Evolutionary conservation across 2,797 vertebrate species (phyloP), one percentile per base, ranked within the genome.

Genomic region (Sparidentex hasta): DNA sequence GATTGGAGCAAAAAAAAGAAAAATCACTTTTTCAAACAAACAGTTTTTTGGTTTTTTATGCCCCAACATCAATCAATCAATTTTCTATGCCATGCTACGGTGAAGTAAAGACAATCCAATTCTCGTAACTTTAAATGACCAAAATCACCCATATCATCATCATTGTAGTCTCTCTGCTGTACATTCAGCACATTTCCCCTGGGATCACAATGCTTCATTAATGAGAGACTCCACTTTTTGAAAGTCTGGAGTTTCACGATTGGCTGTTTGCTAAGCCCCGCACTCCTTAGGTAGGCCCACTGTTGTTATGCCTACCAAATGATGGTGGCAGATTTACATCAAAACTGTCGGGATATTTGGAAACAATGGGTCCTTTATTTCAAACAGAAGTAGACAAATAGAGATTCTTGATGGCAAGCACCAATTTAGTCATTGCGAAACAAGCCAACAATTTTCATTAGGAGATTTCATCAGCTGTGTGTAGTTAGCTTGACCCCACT

Each of bases 91-190:
- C 88, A 90, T 78, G 72, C 69, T 87, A 80, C 65, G 65, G 79
- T 88, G 72, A 88, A 87, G 81, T 90, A 88, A 93, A 90, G 94
- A 94, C 94, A 94, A 94, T 94, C 93, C 90, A 89, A 92, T 74
- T 84, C 55, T 77, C 85, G 78, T 76, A 87, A 88, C 82, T 77
- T 74, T 85, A 77, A 88, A 90, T 84, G 90, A 93, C 92, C 92
- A 93, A 91, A 89, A 93, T 82, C 76, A 63, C 16, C 65, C 62
- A 70, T 75, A 56, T 71, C 58, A 66, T 71, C 50, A 62, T 79
- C 79, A 70, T 55, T 74, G 21, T 65, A 18, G 55, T 65, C n/a
- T 46, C 66, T 71, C 64, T 76, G 38, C 77, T 76, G 66, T 71
- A 61, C 57, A 76, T 88, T 52, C 47, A 55, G 62, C 46, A 72